phyloP scores from a whole-genome alignment of 2,888 invertebrate species.

The Drosophila tripunctata region DNA sequence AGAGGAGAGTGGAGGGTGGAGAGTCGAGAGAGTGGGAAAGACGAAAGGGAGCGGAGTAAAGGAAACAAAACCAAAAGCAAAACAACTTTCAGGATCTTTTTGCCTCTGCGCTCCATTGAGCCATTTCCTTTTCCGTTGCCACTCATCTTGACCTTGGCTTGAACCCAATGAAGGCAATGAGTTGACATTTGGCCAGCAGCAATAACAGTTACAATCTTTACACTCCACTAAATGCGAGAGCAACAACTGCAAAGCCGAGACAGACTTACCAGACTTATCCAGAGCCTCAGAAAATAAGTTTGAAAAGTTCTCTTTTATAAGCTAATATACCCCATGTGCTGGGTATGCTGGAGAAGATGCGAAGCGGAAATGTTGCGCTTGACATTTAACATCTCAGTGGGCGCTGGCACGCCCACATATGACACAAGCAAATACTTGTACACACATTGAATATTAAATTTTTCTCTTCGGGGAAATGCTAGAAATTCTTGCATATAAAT shows the following conservation, averaged over 20 bases:
- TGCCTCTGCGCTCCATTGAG: constrained; percentile 4
- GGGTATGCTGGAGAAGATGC: neutral
- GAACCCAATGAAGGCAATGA: constrained; percentile 30
- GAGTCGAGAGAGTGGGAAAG: neutral
- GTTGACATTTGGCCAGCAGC: constrained; percentile 40
- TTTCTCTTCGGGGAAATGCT: neutral
- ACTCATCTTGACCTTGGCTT: constrained; percentile 36
- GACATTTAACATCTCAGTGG: constrained; percentile 34
- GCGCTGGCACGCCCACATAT: constrained; percentile 25
- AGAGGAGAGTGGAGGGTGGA: neutral
- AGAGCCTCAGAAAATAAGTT: too few relatives aligned
- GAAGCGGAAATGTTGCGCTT: neutral
- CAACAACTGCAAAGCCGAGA: too few relatives aligned
- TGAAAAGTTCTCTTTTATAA: neutral
- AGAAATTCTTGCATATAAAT: neutral
- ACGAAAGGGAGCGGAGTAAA: neutral
- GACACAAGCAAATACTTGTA: constrained; percentile 9
- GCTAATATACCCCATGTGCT: neutral
- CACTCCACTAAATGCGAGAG: constrained; percentile 13
- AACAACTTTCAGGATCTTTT: neutral
- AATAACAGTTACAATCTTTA: constrained; percentile 15
- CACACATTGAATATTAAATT: neutral
- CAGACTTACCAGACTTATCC: too few relatives aligned
- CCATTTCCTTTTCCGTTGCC: neutral
- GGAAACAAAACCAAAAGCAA: neutral